Conservation (phyloP, 2,888 invertebrate species). For the Hemithea aestivaria region DNA sequence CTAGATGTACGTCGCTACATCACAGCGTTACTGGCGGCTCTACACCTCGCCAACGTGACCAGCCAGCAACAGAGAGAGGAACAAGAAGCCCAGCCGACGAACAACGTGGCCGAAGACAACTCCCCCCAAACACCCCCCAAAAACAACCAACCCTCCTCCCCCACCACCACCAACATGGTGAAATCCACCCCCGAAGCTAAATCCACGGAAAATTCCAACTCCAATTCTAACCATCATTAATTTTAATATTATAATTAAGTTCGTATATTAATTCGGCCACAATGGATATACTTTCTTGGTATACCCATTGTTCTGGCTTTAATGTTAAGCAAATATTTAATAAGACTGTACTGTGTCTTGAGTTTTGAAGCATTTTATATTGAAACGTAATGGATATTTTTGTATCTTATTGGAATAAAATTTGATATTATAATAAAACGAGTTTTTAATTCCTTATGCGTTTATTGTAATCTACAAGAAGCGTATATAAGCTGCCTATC, state of each 20-base stretch:
- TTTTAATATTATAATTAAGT: constrained; percentile 23
- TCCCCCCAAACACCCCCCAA: constrained; percentile 27
- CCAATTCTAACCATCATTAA: constrained; percentile 22
- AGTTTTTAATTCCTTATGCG: constrained; percentile 15
- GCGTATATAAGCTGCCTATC: too few relatives aligned
- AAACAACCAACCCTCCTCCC: constrained; percentile 35
- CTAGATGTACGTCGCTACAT: constrained; percentile 66
- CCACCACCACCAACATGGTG: constrained; percentile 52
- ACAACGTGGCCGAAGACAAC: constrained; percentile 30
- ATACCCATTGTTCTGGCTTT: constrained; percentile 57
- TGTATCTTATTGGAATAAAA: constrained; percentile 24
- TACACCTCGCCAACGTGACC: constrained; percentile 66
- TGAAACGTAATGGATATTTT: constrained; percentile 31
- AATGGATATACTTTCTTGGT: constrained; percentile 47
- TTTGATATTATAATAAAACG: constrained; percentile 11
- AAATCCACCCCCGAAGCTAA: constrained; percentile 64
- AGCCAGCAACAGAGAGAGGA: constrained; percentile 50
- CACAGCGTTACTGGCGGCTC: constrained; percentile 61
- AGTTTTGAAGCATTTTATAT: constrained; percentile 40
- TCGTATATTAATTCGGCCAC: constrained; percentile 38
- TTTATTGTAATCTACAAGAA: constrained; percentile 27
- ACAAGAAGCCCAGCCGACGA: constrained; percentile 25
- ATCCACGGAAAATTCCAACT: constrained; percentile 43
- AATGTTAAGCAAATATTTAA: constrained; percentile 40
- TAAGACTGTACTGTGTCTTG: constrained; percentile 48